These are phyloP conservation scores for Xenopus laevis DNA, from an alignment of 2,113 vertebrate genomes.

Conservation along the genomic window DNA sequence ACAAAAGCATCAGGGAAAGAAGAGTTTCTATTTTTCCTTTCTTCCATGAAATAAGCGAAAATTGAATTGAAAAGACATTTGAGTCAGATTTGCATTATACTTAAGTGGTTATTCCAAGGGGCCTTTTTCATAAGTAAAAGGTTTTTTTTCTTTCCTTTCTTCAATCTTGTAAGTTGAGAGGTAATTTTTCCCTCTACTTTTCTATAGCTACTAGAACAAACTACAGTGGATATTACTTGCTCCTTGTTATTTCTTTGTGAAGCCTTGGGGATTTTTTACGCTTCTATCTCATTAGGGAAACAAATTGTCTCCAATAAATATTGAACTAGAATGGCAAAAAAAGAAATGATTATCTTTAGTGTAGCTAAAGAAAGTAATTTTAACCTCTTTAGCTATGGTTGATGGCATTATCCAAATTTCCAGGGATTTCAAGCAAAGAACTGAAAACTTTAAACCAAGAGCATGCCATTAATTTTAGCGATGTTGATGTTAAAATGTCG, in stretches of 20 bases:
- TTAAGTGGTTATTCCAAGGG: slow-evolving; percentile 41
- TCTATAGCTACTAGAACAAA: slow-evolving; percentile 41
- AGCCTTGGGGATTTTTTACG: slow-evolving; percentile 39
- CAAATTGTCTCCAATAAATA: slow-evolving; percentile 46
- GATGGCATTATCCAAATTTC: slow-evolving; percentile 21
- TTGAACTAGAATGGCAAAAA: slow-evolving; percentile 36
- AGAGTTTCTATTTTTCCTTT: slow-evolving; percentile 15
- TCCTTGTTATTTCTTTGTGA: slow-evolving; percentile 37
- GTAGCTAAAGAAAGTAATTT: slow-evolving; percentile 26
- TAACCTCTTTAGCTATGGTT: slow-evolving; percentile 34
- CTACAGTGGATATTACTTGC: slow-evolving; percentile 34
- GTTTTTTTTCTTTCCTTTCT: slow-evolving; percentile 19
- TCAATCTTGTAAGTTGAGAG: slow-evolving; percentile 34
- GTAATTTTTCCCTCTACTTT: slow-evolving; percentile 38
- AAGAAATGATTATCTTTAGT: slow-evolving; percentile 42
- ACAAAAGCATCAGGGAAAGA: slow-evolving; percentile 27
- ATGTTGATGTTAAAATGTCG: no score
- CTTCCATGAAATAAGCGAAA: slow-evolving; percentile 34
- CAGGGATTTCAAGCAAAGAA: neutral
- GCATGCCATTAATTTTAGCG: neutral
- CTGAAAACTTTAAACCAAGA: neutral
- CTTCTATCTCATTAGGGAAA: slow-evolving; percentile 45
- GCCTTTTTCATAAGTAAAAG: slow-evolving; percentile 30
- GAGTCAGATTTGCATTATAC: slow-evolving; percentile 40
- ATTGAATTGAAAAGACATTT: slow-evolving; percentile 41